Percentiles rank a stretch among this genome's conserved stretches.
phyloP scores from a whole-genome alignment of 2,797 vertebrate genomes.

The Pteropus rufus region DNA sequence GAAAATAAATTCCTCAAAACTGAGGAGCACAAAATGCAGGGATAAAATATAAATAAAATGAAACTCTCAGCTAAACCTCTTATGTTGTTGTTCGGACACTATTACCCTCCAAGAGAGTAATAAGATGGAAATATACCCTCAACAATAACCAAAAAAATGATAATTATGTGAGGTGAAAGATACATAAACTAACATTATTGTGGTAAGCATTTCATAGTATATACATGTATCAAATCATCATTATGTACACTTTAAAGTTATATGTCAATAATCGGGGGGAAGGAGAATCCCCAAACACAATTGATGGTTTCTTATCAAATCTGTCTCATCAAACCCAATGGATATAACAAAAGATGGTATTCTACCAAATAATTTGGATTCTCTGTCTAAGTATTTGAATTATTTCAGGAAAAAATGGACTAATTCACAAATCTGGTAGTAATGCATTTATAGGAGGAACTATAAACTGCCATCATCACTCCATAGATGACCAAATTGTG shows the following conservation, averaged over 20 bases:
- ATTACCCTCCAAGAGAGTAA: conserved; percentile 84
- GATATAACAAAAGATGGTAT: conserved; percentile 70
- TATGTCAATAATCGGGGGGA: not conserved
- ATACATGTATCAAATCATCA: not conserved
- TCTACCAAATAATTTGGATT: conserved; percentile 78
- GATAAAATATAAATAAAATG: not conserved
- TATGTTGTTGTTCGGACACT: conserved; percentile 80
- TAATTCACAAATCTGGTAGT: conserved; percentile 82
- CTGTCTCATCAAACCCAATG: conserved; percentile 77
- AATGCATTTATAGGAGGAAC: conserved; percentile 68
- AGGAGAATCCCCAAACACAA: conserved; percentile 69
- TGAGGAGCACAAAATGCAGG: not conserved
- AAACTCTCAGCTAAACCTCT: not conserved
- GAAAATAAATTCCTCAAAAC: not conserved
- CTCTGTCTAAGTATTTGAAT: conserved; percentile 79
- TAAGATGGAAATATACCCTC: conserved; percentile 82
- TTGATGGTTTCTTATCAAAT: conserved; percentile 72
- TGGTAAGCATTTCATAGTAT: not conserved
- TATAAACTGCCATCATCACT: conserved; percentile 80
- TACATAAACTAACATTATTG: not conserved
- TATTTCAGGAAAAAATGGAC: conserved; percentile 82
- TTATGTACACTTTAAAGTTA: not conserved
- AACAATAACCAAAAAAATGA: not conserved
- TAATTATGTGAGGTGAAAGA: not conserved
- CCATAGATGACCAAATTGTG: conserved; percentile 80